A percentile compares a stretch with the other conserved stretches of the same genome.
These are phyloP conservation scores for Drosophila takahashii DNA, from an alignment of 1,140 invertebrate species.

Conservation along the genomic window DNA sequence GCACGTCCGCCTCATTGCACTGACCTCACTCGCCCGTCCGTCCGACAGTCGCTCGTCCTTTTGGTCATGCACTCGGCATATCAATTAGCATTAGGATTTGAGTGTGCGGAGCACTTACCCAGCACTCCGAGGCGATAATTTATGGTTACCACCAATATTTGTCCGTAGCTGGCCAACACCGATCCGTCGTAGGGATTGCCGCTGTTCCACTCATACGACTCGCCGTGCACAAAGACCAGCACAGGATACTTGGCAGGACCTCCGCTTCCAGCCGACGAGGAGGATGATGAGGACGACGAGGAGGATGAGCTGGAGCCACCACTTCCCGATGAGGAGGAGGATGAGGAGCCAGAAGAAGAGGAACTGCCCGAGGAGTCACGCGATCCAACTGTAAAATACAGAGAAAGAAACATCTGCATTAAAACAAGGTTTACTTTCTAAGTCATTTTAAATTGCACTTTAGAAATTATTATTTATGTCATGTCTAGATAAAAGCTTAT, in stretches of 20 bases:
- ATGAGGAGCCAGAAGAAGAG: constrained; percentile 33
- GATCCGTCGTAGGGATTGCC: constrained; percentile 98
- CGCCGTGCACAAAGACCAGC: constrained; percentile 97
- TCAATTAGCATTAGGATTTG: constrained; percentile 76
- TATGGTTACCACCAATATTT: constrained; percentile 97
- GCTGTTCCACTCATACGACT: constrained; percentile 98
- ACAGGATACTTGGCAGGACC: constrained; percentile 90
- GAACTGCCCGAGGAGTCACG: constrained; percentile 86
- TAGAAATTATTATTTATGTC: too few relatives aligned
- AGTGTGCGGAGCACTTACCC: constrained; percentile 89
- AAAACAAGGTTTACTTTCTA: background rate
- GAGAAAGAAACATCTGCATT: background rate
- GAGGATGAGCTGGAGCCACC: constrained; percentile 35
- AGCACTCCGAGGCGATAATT: constrained; percentile 98
- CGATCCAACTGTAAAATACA: constrained; percentile 88
- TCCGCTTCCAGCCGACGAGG: constrained; percentile 34
- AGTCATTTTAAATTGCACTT: too few relatives aligned
- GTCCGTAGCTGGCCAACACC: constrained; percentile 95
- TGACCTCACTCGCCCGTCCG: constrained; percentile 17
- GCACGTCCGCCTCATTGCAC: constrained; percentile 62
- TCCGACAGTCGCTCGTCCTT: constrained; percentile 7
- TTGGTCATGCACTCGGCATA: constrained; percentile 60
- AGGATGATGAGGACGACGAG: constrained; percentile 42
- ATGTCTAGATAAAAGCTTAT: too few relatives aligned
- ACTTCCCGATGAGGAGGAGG: constrained; percentile 29